Percentiles rank a stretch among this genome's conserved stretches.
phyloP scores from a whole-genome alignment of 2,113 vertebrate genomes.

The Salvelinus sp. region DNA sequence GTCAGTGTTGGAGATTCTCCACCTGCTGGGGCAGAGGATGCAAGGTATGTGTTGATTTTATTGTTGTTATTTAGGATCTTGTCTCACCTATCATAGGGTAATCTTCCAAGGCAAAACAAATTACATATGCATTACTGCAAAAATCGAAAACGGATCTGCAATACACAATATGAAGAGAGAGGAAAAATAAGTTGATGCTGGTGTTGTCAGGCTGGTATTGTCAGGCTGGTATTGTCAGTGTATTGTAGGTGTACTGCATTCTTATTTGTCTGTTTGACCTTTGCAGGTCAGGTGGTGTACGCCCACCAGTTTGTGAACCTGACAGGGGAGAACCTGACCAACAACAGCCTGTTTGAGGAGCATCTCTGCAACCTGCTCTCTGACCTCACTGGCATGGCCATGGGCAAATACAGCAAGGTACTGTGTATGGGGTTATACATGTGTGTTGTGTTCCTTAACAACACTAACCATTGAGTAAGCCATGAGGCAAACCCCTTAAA shows the following conservation, averaged over 20 bases:
- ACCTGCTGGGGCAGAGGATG: slow-evolving; percentile 84
- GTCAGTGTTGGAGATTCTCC: slow-evolving; percentile 89
- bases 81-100: background rate
- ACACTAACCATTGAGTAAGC: no score
- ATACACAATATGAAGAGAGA: no score
- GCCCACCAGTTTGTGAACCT: slow-evolving; percentile 87
- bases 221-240: background rate
- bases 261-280: slow-evolving; percentile 36
- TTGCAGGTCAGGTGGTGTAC: slow-evolving; percentile 89
- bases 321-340: slow-evolving; percentile 89
- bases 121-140: background rate
- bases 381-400: slow-evolving; percentile 85
- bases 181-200: background rate
- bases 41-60: slow-evolving; percentile 69
- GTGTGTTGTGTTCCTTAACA: background rate
- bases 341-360: slow-evolving; percentile 87
- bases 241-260: background rate
- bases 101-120: background rate
- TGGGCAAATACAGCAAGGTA: slow-evolving; percentile 91
- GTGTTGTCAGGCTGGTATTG: background rate
- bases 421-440: background rate
- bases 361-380: slow-evolving; percentile 85
- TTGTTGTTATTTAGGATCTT: background rate
- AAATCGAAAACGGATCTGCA: no score
- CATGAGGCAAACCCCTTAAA: no score